A percentile compares a stretch with the other conserved stretches of the same genome.
phyloP scores from a whole-genome alignment of 2,888 invertebrate genomes.

The Chirona hameri region DNA sequence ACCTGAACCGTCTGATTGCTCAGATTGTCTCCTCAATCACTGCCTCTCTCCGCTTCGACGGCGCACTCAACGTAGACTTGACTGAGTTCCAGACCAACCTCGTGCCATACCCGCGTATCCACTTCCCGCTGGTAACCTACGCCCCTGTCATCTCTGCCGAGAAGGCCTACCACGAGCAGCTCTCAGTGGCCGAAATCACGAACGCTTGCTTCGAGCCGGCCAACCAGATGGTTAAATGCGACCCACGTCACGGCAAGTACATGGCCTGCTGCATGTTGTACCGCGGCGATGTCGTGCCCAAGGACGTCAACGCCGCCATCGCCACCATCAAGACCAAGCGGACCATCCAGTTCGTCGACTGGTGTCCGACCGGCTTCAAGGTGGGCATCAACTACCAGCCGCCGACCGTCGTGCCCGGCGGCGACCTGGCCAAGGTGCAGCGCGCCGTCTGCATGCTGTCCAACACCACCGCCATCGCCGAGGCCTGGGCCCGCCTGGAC shows the following conservation, averaged over 20 bases:
- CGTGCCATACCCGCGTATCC: conserved; percentile 55
- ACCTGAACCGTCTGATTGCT: conserved; percentile 47
- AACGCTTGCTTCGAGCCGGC: conserved; percentile 51
- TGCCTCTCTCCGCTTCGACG: conserved; percentile 51
- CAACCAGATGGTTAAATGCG: conserved; percentile 53
- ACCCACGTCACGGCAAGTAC: conserved; percentile 49
- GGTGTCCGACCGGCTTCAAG: conserved; percentile 92
- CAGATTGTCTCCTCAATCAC: conserved; percentile 53
- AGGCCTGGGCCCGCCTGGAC: conserved; percentile 94
- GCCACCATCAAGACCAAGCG: conserved; percentile 70
- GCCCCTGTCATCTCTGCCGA: conserved; percentile 43
- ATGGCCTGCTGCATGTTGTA: conserved; percentile 52
- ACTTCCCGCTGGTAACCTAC: conserved; percentile 51
- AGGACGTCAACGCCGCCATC: conserved; percentile 59
- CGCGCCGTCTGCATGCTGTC: conserved; percentile 80
- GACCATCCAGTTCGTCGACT: conserved; percentile 83
- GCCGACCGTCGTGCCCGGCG: conserved; percentile 63
- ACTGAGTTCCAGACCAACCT: conserved; percentile 48
- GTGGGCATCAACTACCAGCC: conserved; percentile 71
- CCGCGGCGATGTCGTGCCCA: conserved; percentile 54
- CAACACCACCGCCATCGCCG: conserved; percentile 92
- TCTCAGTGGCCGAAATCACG: conserved; percentile 50
- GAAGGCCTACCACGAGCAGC: conserved; percentile 44
- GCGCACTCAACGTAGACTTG: conserved; percentile 52
- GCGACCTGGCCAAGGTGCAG: conserved; percentile 70